A percentile compares a stretch with the other conserved stretches of the same genome.
phyloP scores from a whole-genome alignment of 1,140 invertebrate species.

The Ephestia elutella region DNA sequence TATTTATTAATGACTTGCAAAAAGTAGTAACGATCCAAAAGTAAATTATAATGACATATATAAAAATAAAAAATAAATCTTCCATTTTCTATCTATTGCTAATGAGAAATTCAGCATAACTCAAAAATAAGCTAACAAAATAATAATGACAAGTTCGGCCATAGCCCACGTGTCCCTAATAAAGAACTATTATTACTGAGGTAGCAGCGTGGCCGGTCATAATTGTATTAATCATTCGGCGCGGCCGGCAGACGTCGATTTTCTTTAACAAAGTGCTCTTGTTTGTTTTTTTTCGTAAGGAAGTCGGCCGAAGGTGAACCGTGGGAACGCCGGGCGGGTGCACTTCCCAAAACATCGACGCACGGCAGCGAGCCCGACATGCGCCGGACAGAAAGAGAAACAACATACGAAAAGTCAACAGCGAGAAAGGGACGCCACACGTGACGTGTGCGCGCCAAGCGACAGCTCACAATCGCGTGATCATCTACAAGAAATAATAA shows the following conservation, averaged over 20 bases:
- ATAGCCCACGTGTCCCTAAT: conserved; percentile 60
- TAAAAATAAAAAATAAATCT: too few relatives aligned
- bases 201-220: conserved; percentile 57
- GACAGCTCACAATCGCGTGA: conserved; percentile 73
- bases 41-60: too few relatives aligned
- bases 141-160: conserved; percentile 31
- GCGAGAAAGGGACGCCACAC: conserved; percentile 34
- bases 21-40: too few relatives aligned
- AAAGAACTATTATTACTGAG: conserved; percentile 65
- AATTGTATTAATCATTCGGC: conserved; percentile 74
- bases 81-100: neutral
- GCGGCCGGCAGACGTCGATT: conserved; percentile 72
- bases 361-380: conserved; percentile 67
- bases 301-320: conserved; percentile 71
- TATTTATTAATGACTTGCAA: too few relatives aligned
- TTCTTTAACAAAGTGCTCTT: conserved; percentile 71
- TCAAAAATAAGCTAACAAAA: conserved; percentile 14
- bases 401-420: conserved; percentile 18
- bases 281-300: conserved; percentile 73
- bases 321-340: conserved; percentile 72
- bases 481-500: conserved; percentile 74
- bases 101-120: neutral
- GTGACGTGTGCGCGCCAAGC: conserved; percentile 69
- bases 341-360: conserved; percentile 74
- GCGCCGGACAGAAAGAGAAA: conserved; percentile 52